Evolutionary conservation across 2,888 invertebrate genomes (phyloP).

Genomic region (Gryllus longicercus): DNA sequence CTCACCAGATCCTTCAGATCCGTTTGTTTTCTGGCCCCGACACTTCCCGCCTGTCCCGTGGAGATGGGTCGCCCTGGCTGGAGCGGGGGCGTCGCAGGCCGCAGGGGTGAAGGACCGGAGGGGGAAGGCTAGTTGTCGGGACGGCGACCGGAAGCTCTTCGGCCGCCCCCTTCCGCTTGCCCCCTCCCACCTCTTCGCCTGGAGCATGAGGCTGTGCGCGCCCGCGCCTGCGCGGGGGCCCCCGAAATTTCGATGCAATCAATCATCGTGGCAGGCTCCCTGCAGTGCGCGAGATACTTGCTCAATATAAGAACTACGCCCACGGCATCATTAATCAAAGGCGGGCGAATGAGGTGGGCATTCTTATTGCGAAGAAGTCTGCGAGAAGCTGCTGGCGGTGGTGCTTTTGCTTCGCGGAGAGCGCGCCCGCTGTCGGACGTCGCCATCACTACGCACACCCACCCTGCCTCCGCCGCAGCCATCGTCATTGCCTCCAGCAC

Average conservation of each 20-base stretch:
- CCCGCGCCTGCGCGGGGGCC: background rate
- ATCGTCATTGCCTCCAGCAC: background rate
- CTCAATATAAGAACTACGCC: conserved; percentile 17
- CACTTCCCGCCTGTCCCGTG: too few relatives aligned
- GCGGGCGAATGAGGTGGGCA: conserved; percentile 8
- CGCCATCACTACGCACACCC: background rate
- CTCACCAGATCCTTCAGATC: too few relatives aligned
- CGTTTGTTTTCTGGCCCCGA: too few relatives aligned
- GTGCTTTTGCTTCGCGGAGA: background rate
- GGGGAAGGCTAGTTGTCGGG: too few relatives aligned
- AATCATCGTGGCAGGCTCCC: conserved; percentile 8
- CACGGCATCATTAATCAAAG: conserved; percentile 17
- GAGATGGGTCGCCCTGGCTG: too few relatives aligned
- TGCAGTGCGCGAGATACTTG: conserved; percentile 5
- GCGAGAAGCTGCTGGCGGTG: background rate
- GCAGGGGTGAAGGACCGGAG: too few relatives aligned
- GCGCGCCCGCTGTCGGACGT: background rate
- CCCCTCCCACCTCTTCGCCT: background rate
- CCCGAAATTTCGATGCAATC: background rate
- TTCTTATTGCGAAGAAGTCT: background rate
- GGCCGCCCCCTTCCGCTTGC: background rate
- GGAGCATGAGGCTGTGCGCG: background rate
- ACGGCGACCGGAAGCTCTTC: too few relatives aligned
- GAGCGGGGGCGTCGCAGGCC: too few relatives aligned
- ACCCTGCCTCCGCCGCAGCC: background rate